Evolutionary conservation across 2,888 invertebrate species (phyloP), one percentile per base, ranked within the genome.

Genomic region (Dasysyrphus tricinctus): DNA sequence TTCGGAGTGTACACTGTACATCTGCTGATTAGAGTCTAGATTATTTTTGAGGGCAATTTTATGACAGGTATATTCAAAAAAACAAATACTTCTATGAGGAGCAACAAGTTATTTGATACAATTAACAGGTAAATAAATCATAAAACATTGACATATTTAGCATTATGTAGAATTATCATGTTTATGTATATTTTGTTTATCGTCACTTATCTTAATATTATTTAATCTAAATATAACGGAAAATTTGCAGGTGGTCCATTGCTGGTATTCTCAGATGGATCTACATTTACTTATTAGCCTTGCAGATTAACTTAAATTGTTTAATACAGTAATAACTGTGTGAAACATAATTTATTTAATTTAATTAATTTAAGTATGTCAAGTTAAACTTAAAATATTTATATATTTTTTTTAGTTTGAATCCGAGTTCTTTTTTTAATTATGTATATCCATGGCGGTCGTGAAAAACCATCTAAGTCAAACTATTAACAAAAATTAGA

Each of bases 121-220:
- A 34, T 57, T 57, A 34, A 16, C 57, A 57, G n/a, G 34, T 57
- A 34, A 34, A 57, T 34, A 37, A 59, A 56, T 57, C 9, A 14
- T 16, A 57, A 57, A 37, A 59, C 54, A 7, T 56, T 32, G 54
- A 56, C 54, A 56, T 56, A 32, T 49, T 12, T 49, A 49, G 4
- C 49, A 49, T 11, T 24, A 3, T 24, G 19, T 19, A 49, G 19
- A 49, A 5, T 49, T 49, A 19, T 49, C 16, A 47, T 16, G 9
- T 47, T 16, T 49, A 49, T 11, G 11, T 49, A 49, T 19, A 11
- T 19, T 49, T 49, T 19, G 19, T 16, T 49, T 9, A 19, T 49
- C 19, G 49, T 54, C 54, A 54, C 29, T 54, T 32, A 32, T 32
- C 3, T 32, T 32, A 32, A 32, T 32, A 32, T 5, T 3, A 19